Conservation (phyloP, 2,113 vertebrate species). For the Grammomys dolichurus region DNA sequence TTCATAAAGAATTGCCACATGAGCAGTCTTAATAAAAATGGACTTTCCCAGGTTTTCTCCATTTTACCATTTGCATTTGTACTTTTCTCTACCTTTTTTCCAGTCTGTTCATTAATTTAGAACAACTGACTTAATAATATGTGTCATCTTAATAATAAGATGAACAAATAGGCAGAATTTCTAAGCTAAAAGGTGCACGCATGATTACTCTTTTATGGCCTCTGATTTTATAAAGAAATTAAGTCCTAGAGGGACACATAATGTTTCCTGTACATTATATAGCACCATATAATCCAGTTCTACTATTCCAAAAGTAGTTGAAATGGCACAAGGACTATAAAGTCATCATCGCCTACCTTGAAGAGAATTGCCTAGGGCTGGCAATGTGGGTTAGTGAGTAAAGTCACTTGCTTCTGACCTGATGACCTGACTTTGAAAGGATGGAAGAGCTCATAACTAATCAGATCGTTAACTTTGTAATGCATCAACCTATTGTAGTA, state of each 20-base stretch:
- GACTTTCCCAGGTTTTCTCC: background rate
- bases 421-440: background rate
- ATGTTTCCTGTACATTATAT: background rate
- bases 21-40: background rate
- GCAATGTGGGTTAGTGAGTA: background rate
- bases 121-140: background rate
- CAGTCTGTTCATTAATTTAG: background rate
- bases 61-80: constrained; percentile 4
- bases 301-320: background rate
- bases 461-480: background rate
- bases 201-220: background rate
- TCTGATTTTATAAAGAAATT: constrained; percentile 29
- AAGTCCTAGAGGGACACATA: background rate
- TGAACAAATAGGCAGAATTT: background rate
- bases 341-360: background rate
- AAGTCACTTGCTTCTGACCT: background rate
- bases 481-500: background rate
- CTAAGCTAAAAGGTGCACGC: background rate
- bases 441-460: background rate
- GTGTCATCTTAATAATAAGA: background rate
- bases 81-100: background rate
- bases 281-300: background rate
- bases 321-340: background rate
- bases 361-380: background rate
- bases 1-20: background rate